Evolutionary conservation across 2,113 vertebrate genomes (phyloP), one percentile per base, ranked within the genome.

Genomic region (Fulmarus glacialis): DNA sequence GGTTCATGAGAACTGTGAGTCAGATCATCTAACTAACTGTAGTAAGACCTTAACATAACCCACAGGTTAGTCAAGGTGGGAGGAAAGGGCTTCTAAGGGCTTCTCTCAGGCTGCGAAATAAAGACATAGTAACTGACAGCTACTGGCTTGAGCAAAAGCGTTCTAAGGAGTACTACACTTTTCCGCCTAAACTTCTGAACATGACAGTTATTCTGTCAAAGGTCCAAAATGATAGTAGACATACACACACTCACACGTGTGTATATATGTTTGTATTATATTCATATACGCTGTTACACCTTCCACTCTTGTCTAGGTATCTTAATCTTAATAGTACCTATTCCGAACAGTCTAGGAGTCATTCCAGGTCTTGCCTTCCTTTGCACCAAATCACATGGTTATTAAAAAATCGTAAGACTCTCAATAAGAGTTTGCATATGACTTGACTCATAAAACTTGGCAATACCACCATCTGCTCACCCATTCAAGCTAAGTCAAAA

Each of bases 381-480:
- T 80, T 82, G 38, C 24, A 20, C 11, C 48, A 72, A 60, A 68
- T 75, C 50, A 67, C n/a, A 67, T 32, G 59, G 21, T 73, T 89
- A 56, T 81, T 91, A 83, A 81, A 96, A 94, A 89, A 60, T 36
- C 3, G 1, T 66, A 62, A 93, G 62, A 55, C 20, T 80, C 34
- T 75, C 23, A 79, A 3, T 73, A 88, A 95, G 48, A 63, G 62
- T 80, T 95, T 64, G 43, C 43, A 38, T 82, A 53, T 79, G 38
- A 87, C 56, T 92, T 82, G 66, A 68, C 30, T 88, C 40, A 80
- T 72, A 80, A 82, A 75, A 80, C 27, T 88, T 90, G 88, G 43
- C 27, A 15, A 53, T 82, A 38, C 29, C 47, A 27, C 47, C 14
- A 34, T 45, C 52, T 42, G 53, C n/a, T 72, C 32, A 68, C 82